A percentile compares a stretch with the other conserved stretches of the same genome.
These are phyloP conservation scores for Chanos chanos DNA, from an alignment of 2,797 vertebrate species.

Conservation along the genomic window DNA sequence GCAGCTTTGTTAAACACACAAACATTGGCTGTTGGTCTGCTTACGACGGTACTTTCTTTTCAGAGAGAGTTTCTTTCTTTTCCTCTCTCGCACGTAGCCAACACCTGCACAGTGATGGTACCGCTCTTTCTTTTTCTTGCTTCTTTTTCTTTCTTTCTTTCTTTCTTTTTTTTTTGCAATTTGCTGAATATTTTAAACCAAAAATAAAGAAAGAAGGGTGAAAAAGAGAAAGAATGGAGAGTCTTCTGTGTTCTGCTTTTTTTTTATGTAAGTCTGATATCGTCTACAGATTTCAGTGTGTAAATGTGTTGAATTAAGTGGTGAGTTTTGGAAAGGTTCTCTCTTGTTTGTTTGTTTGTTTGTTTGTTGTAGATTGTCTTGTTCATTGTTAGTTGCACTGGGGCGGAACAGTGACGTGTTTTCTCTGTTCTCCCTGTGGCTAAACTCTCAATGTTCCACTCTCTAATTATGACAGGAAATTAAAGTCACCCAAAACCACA, in stretches of 20 bases:
- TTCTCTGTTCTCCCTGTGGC: too few relatives aligned
- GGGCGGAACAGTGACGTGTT: background rate
- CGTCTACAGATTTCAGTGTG: background rate
- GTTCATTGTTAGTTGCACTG: background rate
- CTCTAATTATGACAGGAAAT: too few relatives aligned
- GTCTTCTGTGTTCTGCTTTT: too few relatives aligned
- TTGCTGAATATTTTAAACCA: background rate
- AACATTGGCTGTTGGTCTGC: slow-evolving; percentile 76
- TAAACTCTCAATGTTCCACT: too few relatives aligned
- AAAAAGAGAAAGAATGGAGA: too few relatives aligned
- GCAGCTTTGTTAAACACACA: slow-evolving; percentile 61
- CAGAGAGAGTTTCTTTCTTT: slow-evolving; percentile 62
- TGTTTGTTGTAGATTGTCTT: background rate
- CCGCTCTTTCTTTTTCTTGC: slow-evolving; percentile 17
- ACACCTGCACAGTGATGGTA: slow-evolving; percentile 37
- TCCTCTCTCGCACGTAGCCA: slow-evolving; percentile 47
- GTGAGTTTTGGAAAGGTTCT: too few relatives aligned
- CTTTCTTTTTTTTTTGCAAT: too few relatives aligned
- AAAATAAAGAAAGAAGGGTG: slow-evolving; percentile 10
- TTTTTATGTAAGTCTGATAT: too few relatives aligned
- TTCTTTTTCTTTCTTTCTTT: background rate
- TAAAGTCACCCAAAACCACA: too few relatives aligned
- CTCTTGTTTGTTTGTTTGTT: background rate
- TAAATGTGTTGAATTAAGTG: background rate
- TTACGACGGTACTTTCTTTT: slow-evolving; percentile 75